A percentile compares a stretch with the other conserved stretches of the same genome.
phyloP scores from a whole-genome alignment of 2,113 vertebrate species.

The Nipponia nippon region DNA sequence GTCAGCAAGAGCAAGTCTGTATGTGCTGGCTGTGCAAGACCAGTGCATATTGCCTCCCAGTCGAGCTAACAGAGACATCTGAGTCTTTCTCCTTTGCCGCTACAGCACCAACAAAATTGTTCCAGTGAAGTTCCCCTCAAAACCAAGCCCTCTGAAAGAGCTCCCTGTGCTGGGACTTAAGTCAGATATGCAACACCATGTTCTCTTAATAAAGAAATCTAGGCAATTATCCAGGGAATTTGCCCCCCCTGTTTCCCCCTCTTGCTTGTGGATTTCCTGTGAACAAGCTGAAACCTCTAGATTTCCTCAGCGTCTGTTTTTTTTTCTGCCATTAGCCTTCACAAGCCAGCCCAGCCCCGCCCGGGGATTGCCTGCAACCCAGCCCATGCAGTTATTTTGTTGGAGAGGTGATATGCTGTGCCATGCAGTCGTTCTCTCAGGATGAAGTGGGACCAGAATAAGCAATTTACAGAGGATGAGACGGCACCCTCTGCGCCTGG shows the following conservation, averaged over 20 bases:
- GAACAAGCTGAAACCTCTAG: neutral
- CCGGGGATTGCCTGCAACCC: neutral
- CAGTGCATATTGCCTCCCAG: neutral
- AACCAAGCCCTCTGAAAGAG: neutral
- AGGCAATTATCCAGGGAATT: neutral
- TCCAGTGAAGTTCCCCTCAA: neutral
- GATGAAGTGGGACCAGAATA: neutral
- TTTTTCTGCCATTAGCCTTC: neutral
- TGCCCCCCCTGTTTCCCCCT: neutral
- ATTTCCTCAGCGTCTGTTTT: neutral
- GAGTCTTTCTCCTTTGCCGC: neutral
- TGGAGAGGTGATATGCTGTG: neutral
- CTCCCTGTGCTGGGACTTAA: neutral
- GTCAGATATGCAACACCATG: neutral
- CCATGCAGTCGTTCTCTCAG: neutral
- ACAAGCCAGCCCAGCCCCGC: neutral
- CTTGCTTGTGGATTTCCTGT: neutral
- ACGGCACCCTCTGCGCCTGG: fast-evolving
- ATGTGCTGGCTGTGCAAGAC: neutral
- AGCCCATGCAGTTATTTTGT: neutral
- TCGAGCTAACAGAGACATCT: neutral
- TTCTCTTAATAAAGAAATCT: neutral
- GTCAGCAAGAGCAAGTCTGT: neutral
- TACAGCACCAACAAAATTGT: neutral
- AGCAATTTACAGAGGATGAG: neutral